Base-by-base conservation (phyloP, 2,888 invertebrate species). In the Blera fallax region DNA sequence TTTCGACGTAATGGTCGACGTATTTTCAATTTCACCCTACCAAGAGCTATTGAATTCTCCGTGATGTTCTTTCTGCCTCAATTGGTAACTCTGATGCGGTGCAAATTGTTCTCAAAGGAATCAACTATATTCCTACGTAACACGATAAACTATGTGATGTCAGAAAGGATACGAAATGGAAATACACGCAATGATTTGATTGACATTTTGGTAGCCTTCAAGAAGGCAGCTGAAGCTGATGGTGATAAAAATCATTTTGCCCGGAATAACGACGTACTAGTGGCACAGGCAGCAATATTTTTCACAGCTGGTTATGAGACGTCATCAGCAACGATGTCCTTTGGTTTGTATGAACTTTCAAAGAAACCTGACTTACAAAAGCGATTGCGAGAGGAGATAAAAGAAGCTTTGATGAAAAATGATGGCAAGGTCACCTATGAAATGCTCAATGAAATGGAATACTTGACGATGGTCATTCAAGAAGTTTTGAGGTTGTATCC, bases 181-280 rank as follows among this genome's bases (percentile, higher is more conserved):
- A 64, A 87, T 0, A 89, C 89, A 7, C 90, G 93, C 8, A 91
- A 93, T 64, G 94, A 94, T 88, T 90, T 94, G 0, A 91, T 94
- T 48, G 94, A 94, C 87, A 87, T 93, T 3, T 88, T 94, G 10
- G 89, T 94, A 37, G 90, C 91, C 1, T 78, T 93, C 4, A 92
- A 91, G 32, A 89, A 91, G 60, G 87, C 82, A 10, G 37, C 65
- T 14, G 87, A 89, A 4, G 76, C 87, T 0, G 64, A 87, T 1
- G 84, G 87, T 8, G 88, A 88, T 29, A 87, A 88, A 0, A 85
- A 90, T 0, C 87, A 89, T 14, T 81, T 89, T 32, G 88, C 87
- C 1, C 87, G 88, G 11, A 81, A 88, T 5, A 88, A 88, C 1
- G 92, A 92, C 60, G 88, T 90, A 14, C 69, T 92, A 7, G 89